Base-by-base conservation (phyloP, 2,888 invertebrate species). In the Caenorhabditis sp. region DNA sequence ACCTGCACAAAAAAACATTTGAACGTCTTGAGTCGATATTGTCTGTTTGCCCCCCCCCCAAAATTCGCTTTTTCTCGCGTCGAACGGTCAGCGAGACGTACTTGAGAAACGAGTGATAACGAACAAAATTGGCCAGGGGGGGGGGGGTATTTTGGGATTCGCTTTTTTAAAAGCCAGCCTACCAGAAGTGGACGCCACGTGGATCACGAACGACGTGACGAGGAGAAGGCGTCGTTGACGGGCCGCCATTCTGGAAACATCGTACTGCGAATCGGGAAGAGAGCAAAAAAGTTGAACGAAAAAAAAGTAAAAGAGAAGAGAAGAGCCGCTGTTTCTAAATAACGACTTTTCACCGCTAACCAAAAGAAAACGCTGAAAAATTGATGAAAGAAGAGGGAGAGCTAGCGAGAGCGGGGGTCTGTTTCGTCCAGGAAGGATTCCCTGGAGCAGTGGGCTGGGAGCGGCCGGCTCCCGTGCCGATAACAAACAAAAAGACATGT, bases 401-500 rank as follows among this genome's bases (percentile, higher is more conserved):
- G 37, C 17, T n/a, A n/a, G n/a, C n/a, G n/a, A n/a, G n/a, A n/a
- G n/a, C n/a, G n/a, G n/a, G n/a, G n/a, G n/a, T n/a, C n/a, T n/a
- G n/a, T n/a, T n/a, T n/a, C n/a, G n/a, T 17, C 48, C 37, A 22
- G 37, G 11, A 50, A 41, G 63, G 63, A 63, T 53, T 41, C 62
- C 41, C 41, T 35, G 59, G 39, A 26, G 48, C 63, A 27, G 30
- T 50, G 37, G 62, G 32, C n/a, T n/a, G n/a, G n/a, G n/a, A n/a
- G n/a, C n/a, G n/a, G 35, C 35, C 35, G 4, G 35, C 35, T 35
- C 35, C 35, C 11, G 11, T 9, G 32, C 45, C 55, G 55, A 41
- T 46, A 45, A 68, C 66, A 68, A 68, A 68, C 66, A 68, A 68
- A 68, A 68, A 68, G 66, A 68, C 66, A 68, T 68, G 66, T 68